Conservation (phyloP, 2,113 vertebrate species). For the Phyllostomus hastatus region DNA sequence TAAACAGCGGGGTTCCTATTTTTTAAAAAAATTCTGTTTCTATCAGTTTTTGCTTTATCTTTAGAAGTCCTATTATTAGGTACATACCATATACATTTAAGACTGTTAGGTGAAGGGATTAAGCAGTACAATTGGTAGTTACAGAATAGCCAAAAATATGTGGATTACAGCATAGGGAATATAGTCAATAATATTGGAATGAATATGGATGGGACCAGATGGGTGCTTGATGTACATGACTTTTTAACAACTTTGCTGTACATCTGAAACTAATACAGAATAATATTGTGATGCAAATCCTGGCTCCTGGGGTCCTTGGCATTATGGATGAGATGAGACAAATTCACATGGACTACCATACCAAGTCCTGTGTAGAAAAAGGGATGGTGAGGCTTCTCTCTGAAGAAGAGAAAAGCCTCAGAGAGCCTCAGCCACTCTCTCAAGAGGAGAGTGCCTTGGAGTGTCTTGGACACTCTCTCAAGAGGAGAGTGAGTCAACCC, state of each 20-base stretch:
- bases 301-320: too few relatives aligned
- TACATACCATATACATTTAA: neutral
- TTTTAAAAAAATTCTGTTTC: neutral
- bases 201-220: neutral
- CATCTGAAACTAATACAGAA: neutral
- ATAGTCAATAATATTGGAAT: neutral
- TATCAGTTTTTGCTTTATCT: neutral
- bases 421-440: too few relatives aligned
- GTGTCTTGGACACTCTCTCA: too few relatives aligned
- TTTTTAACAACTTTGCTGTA: neutral
- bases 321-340: too few relatives aligned
- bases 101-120: neutral
- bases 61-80: neutral
- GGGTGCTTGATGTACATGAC: neutral
- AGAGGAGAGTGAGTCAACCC: too few relatives aligned
- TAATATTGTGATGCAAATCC: neutral
- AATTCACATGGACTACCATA: too few relatives aligned
- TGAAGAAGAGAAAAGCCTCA: too few relatives aligned
- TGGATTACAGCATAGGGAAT: neutral
- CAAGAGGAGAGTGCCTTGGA: too few relatives aligned
- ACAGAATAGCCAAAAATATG: neutral
- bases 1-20: too few relatives aligned
- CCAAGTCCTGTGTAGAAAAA: too few relatives aligned
- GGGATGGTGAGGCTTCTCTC: too few relatives aligned
- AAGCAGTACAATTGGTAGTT: neutral